Evolutionary conservation across 2,888 invertebrate genomes (phyloP), one percentile per base, ranked within the genome.

Genomic region (Diplazon laetatorius): DNA sequence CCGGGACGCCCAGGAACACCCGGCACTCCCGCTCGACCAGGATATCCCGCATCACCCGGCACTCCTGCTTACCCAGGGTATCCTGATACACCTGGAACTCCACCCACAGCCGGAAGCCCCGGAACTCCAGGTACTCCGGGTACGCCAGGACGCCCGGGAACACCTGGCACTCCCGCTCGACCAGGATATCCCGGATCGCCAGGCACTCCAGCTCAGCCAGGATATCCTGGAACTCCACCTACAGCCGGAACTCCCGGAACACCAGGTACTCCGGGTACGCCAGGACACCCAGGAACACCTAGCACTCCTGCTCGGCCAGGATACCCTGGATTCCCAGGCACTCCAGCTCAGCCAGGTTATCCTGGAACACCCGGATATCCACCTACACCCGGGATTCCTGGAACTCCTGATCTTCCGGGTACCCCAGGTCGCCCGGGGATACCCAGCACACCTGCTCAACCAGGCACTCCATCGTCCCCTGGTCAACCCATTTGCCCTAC

Each of bases 11-110:
- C 81, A 16, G 82, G 83, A 16, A 66, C 52, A 0, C 80, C 84
- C 16, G 84, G 79, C 85, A 22, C 42, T 6, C 72, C 85, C 66
- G 91, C 87, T 71, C n/a, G n/a, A n/a, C n/a, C n/a, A n/a, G n/a
- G n/a, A n/a, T n/a, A 73, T 20, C 83, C 83, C 8, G 72, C 62
- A 30, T 57, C 74, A 5, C 80, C 83, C 12, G 78, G 79, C 10
- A 48, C 14, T 30, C 44, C 57, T 16, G 46, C 18, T 5, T 30
- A 22, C 12, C 25, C 69, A 22, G 30, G 42, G 2, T 25, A 42
- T 42, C 42, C 85, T 6, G 87, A 88, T 57, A 85, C 83, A 65
- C 78, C 84, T 39, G 87, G 84, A 37, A 8, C 46, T n/a, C 50
- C 66, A n/a, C 48, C 70, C 1, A 18, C 48, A 18, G 65, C 82